Evolutionary conservation across 2,888 invertebrate species (phyloP), one percentile per base, ranked within the genome.

Genomic region (Opisthograptis luteolata): DNA sequence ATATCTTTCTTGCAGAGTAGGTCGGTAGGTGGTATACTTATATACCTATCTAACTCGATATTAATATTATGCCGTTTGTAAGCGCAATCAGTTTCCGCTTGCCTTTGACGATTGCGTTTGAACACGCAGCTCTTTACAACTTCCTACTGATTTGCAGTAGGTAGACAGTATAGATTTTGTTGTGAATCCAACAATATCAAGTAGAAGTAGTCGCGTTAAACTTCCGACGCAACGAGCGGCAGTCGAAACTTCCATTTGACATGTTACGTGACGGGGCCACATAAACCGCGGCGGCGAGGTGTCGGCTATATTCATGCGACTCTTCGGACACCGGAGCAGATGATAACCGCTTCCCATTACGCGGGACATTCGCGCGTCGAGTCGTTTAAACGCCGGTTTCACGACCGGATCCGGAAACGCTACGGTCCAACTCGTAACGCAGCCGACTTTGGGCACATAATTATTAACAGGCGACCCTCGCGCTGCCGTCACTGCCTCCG

Each of bases 371-470:
- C 34, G 20, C 15, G 20, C 13, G 20, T 20, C 35, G 22, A 22
- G 35, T 24, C 22, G 22, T 24, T 17, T 6, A 14, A 35, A 3
- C 4, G 13, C 27, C 17, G 27, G 39, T 28, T 35, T 39, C 27
- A 28, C 15, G 32, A 15, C 41, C 54, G 49, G 54, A 43, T 14
- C 20, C 49, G 45, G 54, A 49, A 42, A 45, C 42, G 30, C 13
- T 6, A 19, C 14, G 15, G 28, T 43, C 27, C 27, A 27, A 19
- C 39, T 45, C 48, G 41, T 41, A 32, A 49, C 52, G 43, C 42
- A 43, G 15, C 14, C 37, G 34, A 46, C 35, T 25, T 40, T 43
- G 40, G 37, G 10, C 34, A 32, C 51, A 49, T 55, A 40, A 49
- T 44, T 46, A 47, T 44, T 40, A 36, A 49, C 41, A 48, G 25